Conservation (phyloP, 2,888 invertebrate genomes). For the Megamerina dolium region DNA sequence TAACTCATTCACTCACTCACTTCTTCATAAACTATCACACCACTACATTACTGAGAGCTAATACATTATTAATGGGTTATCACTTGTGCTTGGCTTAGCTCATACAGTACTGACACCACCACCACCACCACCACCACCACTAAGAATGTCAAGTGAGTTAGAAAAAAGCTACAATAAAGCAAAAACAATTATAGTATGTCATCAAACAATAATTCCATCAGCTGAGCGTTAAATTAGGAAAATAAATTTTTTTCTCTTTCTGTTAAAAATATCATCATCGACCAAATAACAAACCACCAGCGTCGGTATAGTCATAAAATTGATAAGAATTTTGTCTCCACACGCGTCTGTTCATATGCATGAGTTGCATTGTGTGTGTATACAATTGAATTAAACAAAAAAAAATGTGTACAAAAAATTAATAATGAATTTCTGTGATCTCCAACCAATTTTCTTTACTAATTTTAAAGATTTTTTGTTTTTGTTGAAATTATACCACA, state of each 20-base stretch:
- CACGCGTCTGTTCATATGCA: conserved; percentile 1
- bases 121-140: too few relatives aligned
- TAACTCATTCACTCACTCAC: background rate
- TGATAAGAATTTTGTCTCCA: conserved; percentile 13
- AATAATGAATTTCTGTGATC: too few relatives aligned
- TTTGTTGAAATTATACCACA: background rate
- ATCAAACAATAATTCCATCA: too few relatives aligned
- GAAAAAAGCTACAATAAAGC: too few relatives aligned
- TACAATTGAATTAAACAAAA: background rate
- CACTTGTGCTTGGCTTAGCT: conserved; percentile 20
- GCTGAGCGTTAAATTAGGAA: too few relatives aligned
- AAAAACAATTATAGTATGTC: too few relatives aligned
- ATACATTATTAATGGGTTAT: conserved; percentile 30
- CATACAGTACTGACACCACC: too few relatives aligned
- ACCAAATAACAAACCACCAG: conserved; percentile 5
- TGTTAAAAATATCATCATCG: background rate
- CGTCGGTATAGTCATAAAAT: conserved; percentile 14
- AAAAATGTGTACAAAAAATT: too few relatives aligned
- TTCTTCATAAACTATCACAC: background rate
- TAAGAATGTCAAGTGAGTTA: conserved; percentile 19
- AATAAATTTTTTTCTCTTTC: too few relatives aligned
- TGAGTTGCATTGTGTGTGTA: background rate
- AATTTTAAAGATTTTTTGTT: conserved; percentile 1
- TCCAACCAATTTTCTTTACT: too few relatives aligned
- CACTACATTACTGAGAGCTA: conserved; percentile 14